Evolutionary conservation across 64 coral and sea anemone species (phyloP).

Genomic region (Cladopsammia gracilis): DNA sequence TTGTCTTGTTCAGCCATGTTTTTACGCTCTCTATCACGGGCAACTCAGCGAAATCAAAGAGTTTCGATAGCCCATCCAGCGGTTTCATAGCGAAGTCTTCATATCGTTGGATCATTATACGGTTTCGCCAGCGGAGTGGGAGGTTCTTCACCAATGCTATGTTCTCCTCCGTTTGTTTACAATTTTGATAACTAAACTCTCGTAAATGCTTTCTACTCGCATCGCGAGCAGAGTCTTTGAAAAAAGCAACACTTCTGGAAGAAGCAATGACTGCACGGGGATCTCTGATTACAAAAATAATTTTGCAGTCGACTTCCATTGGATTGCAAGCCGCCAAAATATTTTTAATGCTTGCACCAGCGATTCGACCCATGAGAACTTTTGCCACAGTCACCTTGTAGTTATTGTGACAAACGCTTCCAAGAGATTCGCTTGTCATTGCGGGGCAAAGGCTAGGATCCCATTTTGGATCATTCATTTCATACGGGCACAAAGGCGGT

Average conservation of each 20-base stretch:
- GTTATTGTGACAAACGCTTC: background rate
- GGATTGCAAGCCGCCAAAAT: conserved; percentile 4
- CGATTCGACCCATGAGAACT: conserved; percentile 11
- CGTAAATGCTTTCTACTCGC: background rate
- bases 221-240: background rate
- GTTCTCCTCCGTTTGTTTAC: conserved; percentile 11
- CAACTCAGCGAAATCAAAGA: conserved; percentile 21
- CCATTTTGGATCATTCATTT: conserved; percentile 1
- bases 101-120: conserved; percentile 20
- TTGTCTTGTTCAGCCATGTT: conserved; percentile 9
- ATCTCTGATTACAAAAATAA: conserved; percentile 42
- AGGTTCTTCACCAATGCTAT: conserved; percentile 9
- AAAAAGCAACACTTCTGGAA: background rate
- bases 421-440: background rate
- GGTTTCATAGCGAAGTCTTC: conserved; percentile 37
- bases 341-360: conserved; percentile 1
- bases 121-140: background rate
- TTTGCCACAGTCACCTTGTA: conserved; percentile 14
- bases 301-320: background rate
- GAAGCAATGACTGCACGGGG: conserved; percentile 10
- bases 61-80: background rate
- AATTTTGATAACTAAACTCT: background rate
- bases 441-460: conserved; percentile 9
- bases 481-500: conserved; percentile 15
- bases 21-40: conserved; percentile 6